These are phyloP conservation scores for Tetrao urogallus DNA, from an alignment of 2,113 vertebrate genomes.

Conservation along the genomic window DNA sequence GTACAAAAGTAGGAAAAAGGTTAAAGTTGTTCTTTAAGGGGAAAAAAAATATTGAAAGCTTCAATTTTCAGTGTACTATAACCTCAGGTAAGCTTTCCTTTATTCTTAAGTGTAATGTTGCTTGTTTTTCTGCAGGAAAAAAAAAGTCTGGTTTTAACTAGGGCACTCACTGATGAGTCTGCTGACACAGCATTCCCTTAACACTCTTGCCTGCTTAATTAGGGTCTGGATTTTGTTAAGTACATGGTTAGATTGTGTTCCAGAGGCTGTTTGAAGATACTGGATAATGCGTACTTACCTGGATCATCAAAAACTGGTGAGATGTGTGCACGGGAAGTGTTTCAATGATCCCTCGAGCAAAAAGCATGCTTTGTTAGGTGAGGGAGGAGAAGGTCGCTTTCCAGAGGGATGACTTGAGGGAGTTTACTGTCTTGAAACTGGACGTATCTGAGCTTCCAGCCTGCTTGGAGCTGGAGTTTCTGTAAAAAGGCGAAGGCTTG, in stretches of 20 bases:
- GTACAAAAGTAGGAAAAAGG: slow-evolving; percentile 13
- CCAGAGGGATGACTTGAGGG: background rate
- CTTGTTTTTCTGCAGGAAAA: background rate
- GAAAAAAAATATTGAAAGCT: background rate
- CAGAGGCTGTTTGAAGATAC: background rate
- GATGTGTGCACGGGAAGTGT: accelerated
- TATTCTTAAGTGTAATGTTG: background rate
- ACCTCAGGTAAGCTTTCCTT: background rate
- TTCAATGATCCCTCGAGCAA: background rate
- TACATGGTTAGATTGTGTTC: background rate
- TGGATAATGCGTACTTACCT: accelerated
- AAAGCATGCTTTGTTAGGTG: background rate
- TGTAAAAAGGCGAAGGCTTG: background rate
- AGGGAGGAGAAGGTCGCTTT: background rate
- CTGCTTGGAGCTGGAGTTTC: background rate
- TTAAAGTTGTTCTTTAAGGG: background rate
- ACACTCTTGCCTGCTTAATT: background rate
- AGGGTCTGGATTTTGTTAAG: slow-evolving; percentile 9
- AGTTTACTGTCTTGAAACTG: background rate
- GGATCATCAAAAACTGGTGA: background rate
- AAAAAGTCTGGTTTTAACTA: background rate
- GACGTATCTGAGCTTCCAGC: background rate
- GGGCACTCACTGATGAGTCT: background rate
- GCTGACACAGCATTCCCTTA: background rate
- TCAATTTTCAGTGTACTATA: background rate